Evolutionary conservation across 1,140 invertebrate genomes (phyloP).

Genomic region (Glomeris maerens): DNA sequence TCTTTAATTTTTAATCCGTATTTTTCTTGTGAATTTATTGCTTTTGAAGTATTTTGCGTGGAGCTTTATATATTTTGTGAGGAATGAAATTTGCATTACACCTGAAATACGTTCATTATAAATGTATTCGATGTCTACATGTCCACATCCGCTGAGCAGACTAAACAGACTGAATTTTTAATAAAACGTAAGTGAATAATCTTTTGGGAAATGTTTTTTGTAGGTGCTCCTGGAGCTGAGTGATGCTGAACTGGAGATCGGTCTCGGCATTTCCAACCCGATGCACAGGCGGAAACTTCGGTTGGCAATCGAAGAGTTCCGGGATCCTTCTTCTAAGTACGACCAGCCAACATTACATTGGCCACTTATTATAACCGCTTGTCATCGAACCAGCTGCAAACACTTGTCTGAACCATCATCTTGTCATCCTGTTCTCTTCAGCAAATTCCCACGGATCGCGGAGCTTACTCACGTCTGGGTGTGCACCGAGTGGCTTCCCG

Average conservation of each 20-base stretch:
- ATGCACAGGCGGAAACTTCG: constrained; percentile 83
- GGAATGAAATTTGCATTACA: too few species aligned
- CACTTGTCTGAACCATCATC: background rate
- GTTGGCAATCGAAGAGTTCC: constrained; percentile 82
- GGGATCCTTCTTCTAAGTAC: constrained; percentile 49
- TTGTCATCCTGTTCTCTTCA: constrained; percentile 28
- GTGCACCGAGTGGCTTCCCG: constrained; percentile 76
- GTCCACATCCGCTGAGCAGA: too few species aligned
- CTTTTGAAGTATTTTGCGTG: too few species aligned
- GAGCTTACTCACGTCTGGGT: constrained; percentile 82
- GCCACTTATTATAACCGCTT: background rate
- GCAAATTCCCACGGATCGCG: constrained; percentile 70
- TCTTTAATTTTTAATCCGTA: too few species aligned
- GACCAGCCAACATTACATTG: too few species aligned
- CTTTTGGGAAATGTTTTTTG: too few species aligned
- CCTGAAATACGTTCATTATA: too few species aligned
- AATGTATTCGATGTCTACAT: too few species aligned
- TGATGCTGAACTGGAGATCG: constrained; percentile 72
- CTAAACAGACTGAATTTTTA: too few species aligned
- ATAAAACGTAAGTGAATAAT: too few species aligned
- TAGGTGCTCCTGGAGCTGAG: constrained; percentile 75
- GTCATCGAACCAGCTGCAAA: background rate
- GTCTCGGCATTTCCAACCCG: constrained; percentile 70
- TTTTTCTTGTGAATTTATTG: too few species aligned
- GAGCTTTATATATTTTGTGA: too few species aligned